Conservation (phyloP, 2,797 vertebrate genomes). For the Alca torda region DNA sequence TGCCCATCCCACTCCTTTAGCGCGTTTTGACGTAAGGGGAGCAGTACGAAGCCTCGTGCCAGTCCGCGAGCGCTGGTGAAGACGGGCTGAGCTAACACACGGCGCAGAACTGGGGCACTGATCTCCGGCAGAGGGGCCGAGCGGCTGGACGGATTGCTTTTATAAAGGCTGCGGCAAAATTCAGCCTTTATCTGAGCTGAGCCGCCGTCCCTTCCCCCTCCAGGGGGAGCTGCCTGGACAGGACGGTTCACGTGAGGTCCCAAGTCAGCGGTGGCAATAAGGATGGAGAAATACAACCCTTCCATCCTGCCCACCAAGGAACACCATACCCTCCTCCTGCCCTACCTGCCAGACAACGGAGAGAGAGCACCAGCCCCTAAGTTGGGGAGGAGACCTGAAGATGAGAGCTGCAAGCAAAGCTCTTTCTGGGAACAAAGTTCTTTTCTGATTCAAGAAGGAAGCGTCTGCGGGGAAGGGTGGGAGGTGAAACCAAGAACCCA, state of each 20-base stretch:
- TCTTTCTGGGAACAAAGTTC: conserved; percentile 49
- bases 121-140: not conserved
- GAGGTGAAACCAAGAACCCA: conserved; percentile 57
- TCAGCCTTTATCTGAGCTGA: not conserved
- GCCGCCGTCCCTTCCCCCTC: not conserved
- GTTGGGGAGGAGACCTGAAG: not conserved
- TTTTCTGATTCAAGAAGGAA: conserved; percentile 51
- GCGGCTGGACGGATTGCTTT: not conserved
- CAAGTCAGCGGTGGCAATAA: not conserved
- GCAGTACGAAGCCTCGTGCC: not conserved
- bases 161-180: not conserved
- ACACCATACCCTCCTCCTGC: not conserved
- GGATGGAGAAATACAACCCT: not conserved
- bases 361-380: not conserved
- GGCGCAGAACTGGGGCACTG: not conserved
- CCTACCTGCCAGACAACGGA: not conserved
- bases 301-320: not conserved
- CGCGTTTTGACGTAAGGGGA: not conserved
- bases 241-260: not conserved
- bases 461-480: conserved; percentile 25
- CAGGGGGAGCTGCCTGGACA: not conserved
- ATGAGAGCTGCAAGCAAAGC: conserved; percentile 23
- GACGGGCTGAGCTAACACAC: not conserved
- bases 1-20: not conserved
- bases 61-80: not conserved